Percentiles rank a stretch among this genome's conserved stretches.
phyloP scores from a whole-genome alignment of 1,140 invertebrate species.

The Drosophila obscura region DNA sequence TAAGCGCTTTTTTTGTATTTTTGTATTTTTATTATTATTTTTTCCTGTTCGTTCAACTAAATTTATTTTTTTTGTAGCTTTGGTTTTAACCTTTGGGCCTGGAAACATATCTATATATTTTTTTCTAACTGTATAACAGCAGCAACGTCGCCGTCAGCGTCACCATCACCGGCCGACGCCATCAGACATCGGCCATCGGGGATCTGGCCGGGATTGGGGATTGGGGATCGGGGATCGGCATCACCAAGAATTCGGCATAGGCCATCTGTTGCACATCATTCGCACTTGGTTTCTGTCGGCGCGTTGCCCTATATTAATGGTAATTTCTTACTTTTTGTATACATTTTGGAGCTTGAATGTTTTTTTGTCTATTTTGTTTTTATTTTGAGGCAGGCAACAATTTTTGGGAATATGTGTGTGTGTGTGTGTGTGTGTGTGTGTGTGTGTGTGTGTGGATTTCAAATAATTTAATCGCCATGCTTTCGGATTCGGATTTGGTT shows the following conservation, averaged over 20 bases:
- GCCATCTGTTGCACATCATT: constrained; percentile 81
- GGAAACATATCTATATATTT: neutral
- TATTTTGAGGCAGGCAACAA: constrained; percentile 51
- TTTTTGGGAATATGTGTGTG: constrained; percentile 52
- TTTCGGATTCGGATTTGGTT: neutral
- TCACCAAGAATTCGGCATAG: constrained; percentile 63
- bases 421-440: too few species aligned
- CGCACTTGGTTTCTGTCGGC: constrained; percentile 80
- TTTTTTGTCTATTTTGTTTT: constrained; percentile 71
- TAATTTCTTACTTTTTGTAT: constrained; percentile 82
- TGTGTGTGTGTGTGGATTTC: constrained; percentile 64
- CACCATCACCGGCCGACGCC: constrained; percentile 13
- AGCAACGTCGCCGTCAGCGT: constrained; percentile 42
- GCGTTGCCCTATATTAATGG: constrained; percentile 80
- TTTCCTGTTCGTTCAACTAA: too few species aligned
- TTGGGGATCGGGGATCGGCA: constrained; percentile 5
- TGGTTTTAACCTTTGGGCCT: neutral
- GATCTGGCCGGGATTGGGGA: too few species aligned
- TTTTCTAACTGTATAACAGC: constrained; percentile 39
- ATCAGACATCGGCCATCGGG: neutral
- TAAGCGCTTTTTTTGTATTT: too few species aligned
- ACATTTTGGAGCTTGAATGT: constrained; percentile 67
- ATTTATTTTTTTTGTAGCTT: too few species aligned
- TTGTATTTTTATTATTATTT: too few species aligned
- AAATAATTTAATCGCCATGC: constrained; percentile 72